A percentile compares a stretch with the other conserved stretches of the same genome.
phyloP scores from a whole-genome alignment of 2,888 invertebrate species.

The Luperina nickerlii region DNA sequence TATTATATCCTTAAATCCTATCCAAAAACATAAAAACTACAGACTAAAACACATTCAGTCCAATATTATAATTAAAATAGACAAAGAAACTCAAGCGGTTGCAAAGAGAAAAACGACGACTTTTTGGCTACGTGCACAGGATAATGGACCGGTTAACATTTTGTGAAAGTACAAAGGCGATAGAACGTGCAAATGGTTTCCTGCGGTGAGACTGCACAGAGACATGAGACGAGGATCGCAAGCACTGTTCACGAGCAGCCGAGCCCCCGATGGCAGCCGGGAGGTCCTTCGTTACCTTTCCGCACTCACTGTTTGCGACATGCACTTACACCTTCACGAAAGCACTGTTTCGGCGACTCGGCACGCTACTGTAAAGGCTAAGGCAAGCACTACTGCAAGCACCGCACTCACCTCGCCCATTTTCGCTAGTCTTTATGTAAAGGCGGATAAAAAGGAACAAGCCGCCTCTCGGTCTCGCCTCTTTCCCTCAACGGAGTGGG shows the following conservation, averaged over 20 bases:
- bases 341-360: slow-evolving; percentile 79
- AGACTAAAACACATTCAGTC: slow-evolving; percentile 32
- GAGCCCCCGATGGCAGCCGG: slow-evolving; percentile 63
- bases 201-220: slow-evolving; percentile 68
- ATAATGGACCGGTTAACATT: slow-evolving; percentile 60
- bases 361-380: slow-evolving; percentile 82
- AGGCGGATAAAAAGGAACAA: slow-evolving; percentile 88
- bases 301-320: slow-evolving; percentile 83
- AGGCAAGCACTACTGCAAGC: slow-evolving; percentile 88
- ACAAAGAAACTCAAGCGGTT: slow-evolving; percentile 57
- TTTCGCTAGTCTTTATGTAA: slow-evolving; percentile 88
- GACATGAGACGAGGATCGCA: slow-evolving; percentile 70
- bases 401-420: slow-evolving; percentile 90
- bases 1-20: slow-evolving; percentile 41
- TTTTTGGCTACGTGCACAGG: slow-evolving; percentile 66
- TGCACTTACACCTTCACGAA: slow-evolving; percentile 87
- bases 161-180: slow-evolving; percentile 78
- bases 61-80: slow-evolving; percentile 33
- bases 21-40: slow-evolving; percentile 36
- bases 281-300: slow-evolving; percentile 72
- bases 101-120: slow-evolving; percentile 48
- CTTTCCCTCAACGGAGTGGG: slow-evolving; percentile 87
- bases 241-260: slow-evolving; percentile 78
- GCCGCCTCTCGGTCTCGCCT: slow-evolving; percentile 88
- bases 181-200: slow-evolving; percentile 76